A percentile compares a stretch with the other conserved stretches of the same genome.
Evolutionary conservation across 2,797 vertebrate species (phyloP).

Genomic region (Centroberyx gerrardi): DNA sequence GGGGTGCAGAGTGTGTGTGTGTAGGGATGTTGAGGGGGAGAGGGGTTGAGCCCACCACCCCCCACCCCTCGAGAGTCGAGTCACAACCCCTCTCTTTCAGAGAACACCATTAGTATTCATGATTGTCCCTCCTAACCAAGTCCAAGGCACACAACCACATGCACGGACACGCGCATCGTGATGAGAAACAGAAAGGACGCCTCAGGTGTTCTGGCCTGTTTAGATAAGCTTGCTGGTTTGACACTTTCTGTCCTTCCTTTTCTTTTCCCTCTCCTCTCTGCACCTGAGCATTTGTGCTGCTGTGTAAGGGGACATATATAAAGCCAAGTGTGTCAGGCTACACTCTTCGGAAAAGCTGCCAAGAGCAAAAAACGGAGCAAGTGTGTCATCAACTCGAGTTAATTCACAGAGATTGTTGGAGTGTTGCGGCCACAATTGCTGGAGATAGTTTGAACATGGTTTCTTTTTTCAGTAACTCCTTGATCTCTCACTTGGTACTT

Average conservation of each 20-base stretch:
- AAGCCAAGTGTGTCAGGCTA: conserved; percentile 33
- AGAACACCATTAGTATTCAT: conserved; percentile 81
- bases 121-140: conserved; percentile 67
- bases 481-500: conserved; percentile 30
- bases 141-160: conserved; percentile 65
- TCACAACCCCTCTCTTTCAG: conserved; percentile 79
- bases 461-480: conserved; percentile 36
- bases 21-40: conserved; percentile 35
- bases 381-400: conserved; percentile 49
- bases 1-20: conserved; percentile 49
- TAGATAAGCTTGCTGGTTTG: conserved; percentile 79
- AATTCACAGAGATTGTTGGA: conserved; percentile 27
- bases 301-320: conserved; percentile 48
- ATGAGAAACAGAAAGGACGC: conserved; percentile 67
- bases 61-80: conserved; percentile 76
- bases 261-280: conserved; percentile 16
- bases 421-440: conserved; percentile 10
- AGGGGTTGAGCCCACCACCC: conserved; percentile 43
- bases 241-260: conserved; percentile 68
- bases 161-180: conserved; percentile 63
- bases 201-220: conserved; percentile 79
- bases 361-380: conserved; percentile 28
- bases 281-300: conserved; percentile 53
- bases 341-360: conserved; percentile 27
- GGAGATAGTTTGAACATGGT: conserved; percentile 24